Conservation (phyloP, 2,888 invertebrate species). For the Melieria picta region DNA sequence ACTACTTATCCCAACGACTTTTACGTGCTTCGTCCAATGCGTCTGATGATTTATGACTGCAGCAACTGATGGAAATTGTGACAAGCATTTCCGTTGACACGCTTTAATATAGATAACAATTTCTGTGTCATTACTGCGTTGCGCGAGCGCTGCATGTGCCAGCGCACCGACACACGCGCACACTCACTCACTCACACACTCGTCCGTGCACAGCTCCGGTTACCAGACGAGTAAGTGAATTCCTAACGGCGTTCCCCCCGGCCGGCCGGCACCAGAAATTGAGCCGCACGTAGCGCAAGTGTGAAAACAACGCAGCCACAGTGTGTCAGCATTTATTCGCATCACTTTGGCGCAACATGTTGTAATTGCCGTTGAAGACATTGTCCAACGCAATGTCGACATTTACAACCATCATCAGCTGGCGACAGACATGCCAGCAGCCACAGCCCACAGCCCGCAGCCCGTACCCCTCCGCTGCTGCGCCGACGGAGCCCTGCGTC, state of each 20-base stretch:
- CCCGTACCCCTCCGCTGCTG: not conserved
- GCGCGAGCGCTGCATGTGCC: too few species aligned
- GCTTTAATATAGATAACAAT: conserved; percentile 28
- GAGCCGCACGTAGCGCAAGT: too few species aligned
- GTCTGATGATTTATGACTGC: not conserved
- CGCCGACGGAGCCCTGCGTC: conserved; percentile 23
- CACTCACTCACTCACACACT: too few species aligned
- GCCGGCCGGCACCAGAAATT: too few species aligned
- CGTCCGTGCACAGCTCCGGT: too few species aligned
- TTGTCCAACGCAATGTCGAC: conserved; percentile 55
- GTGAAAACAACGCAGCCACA: too few species aligned
- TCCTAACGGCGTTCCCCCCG: too few species aligned
- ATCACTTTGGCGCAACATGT: conserved; percentile 52
- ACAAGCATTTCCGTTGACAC: conserved; percentile 9
- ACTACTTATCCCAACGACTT: too few species aligned
- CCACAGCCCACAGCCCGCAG: not conserved
- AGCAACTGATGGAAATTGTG: not conserved
- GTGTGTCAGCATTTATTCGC: conserved; percentile 56
- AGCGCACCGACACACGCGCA: too few species aligned
- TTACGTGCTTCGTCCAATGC: too few species aligned
- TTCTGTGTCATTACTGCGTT: conserved; percentile 40
- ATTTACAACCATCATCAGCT: conserved; percentile 59
- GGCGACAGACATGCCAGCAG: conserved; percentile 36
- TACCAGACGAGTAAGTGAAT: too few species aligned
- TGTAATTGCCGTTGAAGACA: conserved; percentile 61